Base-by-base conservation (phyloP, 2,797 vertebrate species). In the Neosilurus mollespiculum region DNA sequence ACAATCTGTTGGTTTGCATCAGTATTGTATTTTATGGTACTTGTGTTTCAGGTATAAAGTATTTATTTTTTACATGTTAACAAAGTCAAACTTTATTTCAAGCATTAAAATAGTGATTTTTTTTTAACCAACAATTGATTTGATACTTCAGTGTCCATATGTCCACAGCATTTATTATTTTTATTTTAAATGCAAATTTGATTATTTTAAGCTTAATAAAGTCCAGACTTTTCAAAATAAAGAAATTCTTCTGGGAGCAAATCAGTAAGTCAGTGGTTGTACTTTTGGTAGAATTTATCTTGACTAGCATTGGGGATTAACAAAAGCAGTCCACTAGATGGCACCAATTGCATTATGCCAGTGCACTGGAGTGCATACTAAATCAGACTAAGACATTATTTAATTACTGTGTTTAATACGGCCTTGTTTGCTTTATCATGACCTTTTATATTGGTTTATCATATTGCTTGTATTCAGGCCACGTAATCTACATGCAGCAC, bases 241-340 rank as follows among this genome's bases (percentile, higher is more conserved):
- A 66, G 20, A 1, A 78, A 67, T 80, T 30, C 58, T 77, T 37
- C 22, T 84, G 14, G 61, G 22, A 70, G 56, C 73, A 65, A 18
- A 82, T 30, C 77, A 10, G 0, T 6, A 72, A n/a, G 2, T 26
- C 11, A 10, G 18, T 81, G 26, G 26, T 43, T 73, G 18, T 26
- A 18, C 54, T 64, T 56, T 16, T 61, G 37, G 9, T 56, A 30
- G 26, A 0, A 49, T 64, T 51, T 4, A 58, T 61, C 4, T 7
- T 43, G 20, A 9, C 18, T 37, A n/a, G 8, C 34, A 30, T 49
- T n/a, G 4, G 61, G 5, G 16, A 51, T 24, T 43, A 12, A 53
- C 71, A 43, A 51, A n/a, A 37, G 14, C 59, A 9, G 53, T 37
- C 86, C 88, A 87, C 88, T 84, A 88, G 88, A 86, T 82, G 87